phyloP scores from a whole-genome alignment of 1,140 invertebrate genomes.

The Dolichoris vasculosae region DNA sequence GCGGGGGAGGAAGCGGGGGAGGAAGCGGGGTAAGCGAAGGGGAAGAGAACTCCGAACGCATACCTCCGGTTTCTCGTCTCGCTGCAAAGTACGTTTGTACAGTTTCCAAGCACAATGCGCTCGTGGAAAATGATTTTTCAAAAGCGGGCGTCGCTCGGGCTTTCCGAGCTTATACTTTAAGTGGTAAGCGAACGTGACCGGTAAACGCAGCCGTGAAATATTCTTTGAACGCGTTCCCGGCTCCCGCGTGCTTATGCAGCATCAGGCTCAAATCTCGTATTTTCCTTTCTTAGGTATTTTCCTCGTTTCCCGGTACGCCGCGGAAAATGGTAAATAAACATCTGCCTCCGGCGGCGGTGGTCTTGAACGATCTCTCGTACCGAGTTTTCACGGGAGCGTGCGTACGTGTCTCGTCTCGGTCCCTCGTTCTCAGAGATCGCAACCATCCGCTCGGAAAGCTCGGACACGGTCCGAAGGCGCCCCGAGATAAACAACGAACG shows the following conservation, averaged over 20 bases:
- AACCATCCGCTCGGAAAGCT: neutral
- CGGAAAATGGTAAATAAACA: conserved; percentile 43
- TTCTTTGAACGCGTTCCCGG: conserved; percentile 28
- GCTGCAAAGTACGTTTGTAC: neutral
- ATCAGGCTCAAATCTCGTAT: conserved; percentile 22
- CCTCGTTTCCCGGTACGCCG: neutral
- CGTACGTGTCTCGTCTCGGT: neutral
- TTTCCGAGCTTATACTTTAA: conserved; percentile 20
- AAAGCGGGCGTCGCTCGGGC: neutral
- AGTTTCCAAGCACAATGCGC: neutral
- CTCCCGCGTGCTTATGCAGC: conserved; percentile 42
- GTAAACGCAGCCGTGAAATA: conserved; percentile 15
- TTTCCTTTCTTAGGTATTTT: conserved; percentile 22
- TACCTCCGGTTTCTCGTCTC: conserved; percentile 2
- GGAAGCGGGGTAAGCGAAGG: neutral
- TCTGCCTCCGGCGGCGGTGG: conserved; percentile 35
- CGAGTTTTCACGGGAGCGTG: too few species aligned
- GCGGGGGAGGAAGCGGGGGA: neutral
- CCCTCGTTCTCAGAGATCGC: neutral
- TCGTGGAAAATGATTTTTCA: conserved; percentile 44
- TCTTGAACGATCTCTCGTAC: conserved; percentile 45
- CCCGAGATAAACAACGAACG: too few species aligned
- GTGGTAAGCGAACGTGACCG: conserved; percentile 32
- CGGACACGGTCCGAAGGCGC: too few species aligned
- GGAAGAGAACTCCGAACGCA: neutral